phyloP scores from a whole-genome alignment of 2,888 invertebrate species.

The Xestia ashworthii region DNA sequence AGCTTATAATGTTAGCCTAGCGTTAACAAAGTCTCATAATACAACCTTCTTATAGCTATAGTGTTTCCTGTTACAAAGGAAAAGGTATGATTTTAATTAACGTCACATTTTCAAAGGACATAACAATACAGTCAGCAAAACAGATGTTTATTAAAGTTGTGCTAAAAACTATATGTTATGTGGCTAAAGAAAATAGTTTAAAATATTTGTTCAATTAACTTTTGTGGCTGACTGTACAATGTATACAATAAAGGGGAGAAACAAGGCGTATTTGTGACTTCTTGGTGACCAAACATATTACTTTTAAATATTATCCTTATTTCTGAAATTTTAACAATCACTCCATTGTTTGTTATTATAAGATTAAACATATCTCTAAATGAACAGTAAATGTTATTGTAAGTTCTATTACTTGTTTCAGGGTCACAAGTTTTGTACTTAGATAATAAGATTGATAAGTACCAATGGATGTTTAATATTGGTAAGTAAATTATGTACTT shows the following conservation, averaged over 20 bases:
- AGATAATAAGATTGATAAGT: slow-evolving; percentile 69
- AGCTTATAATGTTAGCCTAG: no score
- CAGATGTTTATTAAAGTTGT: not conserved
- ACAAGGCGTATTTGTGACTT: not conserved
- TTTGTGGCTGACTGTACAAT: not conserved
- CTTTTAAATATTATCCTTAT: slow-evolving; percentile 4
- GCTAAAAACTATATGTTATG: not conserved
- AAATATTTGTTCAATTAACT: not conserved
- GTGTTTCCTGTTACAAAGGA: not conserved
- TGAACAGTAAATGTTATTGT: slow-evolving; percentile 6
- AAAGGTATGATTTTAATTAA: not conserved
- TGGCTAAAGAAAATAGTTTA: not conserved
- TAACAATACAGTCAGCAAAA: not conserved
- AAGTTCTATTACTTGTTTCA: slow-evolving; percentile 58
- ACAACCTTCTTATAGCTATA: not conserved
- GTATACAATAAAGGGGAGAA: not conserved
- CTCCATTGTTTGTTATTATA: not conserved
- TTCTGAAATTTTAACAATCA: slow-evolving; percentile 1
- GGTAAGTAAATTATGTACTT: slow-evolving; percentile 67
- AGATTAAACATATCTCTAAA: not conserved
- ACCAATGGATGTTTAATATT: slow-evolving; percentile 63
- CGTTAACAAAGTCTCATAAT: not conserved
- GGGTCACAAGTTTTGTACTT: slow-evolving; percentile 66
- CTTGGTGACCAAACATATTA: slow-evolving; percentile 9
- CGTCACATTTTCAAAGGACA: not conserved